Percentiles rank a stretch among this genome's conserved stretches.
phyloP scores from a whole-genome alignment of 2,113 vertebrate genomes.

The Nesogale talazaci region DNA sequence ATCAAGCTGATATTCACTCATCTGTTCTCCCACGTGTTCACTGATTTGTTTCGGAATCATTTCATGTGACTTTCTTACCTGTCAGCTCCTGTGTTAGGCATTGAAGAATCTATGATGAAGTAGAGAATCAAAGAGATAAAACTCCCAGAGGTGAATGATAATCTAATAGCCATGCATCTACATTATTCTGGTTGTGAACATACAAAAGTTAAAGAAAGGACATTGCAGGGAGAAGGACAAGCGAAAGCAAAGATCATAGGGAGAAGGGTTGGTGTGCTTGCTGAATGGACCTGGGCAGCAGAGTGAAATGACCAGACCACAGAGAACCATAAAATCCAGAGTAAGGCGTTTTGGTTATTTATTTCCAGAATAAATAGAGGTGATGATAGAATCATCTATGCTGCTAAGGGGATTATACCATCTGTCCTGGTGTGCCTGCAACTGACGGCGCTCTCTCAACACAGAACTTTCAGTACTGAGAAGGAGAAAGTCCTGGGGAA shows the following conservation, averaged over 20 bases:
- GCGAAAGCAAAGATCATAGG: neutral
- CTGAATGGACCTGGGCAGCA: neutral
- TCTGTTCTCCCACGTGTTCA: neutral
- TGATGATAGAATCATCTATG: neutral
- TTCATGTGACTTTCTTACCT: neutral
- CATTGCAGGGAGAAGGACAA: neutral
- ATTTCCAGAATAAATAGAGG: neutral
- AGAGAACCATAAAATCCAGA: neutral
- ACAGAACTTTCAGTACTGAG: neutral
- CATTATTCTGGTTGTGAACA: neutral
- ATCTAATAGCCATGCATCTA: neutral
- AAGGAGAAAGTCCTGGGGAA: neutral
- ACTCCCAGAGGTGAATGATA: neutral
- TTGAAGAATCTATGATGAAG: neutral
- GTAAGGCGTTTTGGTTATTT: neutral
- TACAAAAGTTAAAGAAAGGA: neutral
- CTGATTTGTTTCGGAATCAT: neutral
- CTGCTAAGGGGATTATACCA: neutral
- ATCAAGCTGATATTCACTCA: neutral
- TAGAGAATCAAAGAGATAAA: neutral
- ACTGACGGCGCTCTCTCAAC: neutral
- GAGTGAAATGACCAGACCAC: neutral
- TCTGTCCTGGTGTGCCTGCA: neutral
- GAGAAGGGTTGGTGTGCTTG: neutral
- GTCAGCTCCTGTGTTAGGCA: neutral